A percentile compares a stretch with the other conserved stretches of the same genome.
Conservation (phyloP, 2,797 vertebrate genomes). For the Pogoniulus pusillus region DNA sequence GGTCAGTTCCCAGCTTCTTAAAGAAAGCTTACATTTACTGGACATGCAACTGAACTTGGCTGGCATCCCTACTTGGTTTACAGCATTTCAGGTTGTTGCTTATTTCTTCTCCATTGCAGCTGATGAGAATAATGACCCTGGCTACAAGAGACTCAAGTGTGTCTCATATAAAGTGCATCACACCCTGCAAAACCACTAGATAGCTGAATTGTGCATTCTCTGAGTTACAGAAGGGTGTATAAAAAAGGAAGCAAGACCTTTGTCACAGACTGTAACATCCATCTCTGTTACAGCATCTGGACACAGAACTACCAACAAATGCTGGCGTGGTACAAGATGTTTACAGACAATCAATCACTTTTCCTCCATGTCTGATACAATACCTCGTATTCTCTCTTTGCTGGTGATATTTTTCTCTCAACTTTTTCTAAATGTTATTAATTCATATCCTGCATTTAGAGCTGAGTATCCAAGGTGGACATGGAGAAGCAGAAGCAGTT, state of each 20-base stretch:
- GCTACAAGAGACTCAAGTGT: not conserved
- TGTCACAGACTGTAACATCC: rapidly evolving
- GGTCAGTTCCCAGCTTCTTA: not conserved
- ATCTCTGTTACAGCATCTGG: not conserved
- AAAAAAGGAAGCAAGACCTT: not conserved
- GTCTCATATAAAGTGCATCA: not conserved
- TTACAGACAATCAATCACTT: not conserved
- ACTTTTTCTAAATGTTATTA: not conserved
- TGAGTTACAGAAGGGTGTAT: not conserved
- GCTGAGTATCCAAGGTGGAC: not conserved
- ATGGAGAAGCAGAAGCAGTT: not conserved
- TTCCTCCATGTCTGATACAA: not conserved
- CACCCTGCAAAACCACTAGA: not conserved
- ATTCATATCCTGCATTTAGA: not conserved
- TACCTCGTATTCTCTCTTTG: not conserved
- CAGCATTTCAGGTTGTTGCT: not conserved
- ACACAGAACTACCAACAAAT: not conserved
- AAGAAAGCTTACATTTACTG: not conserved
- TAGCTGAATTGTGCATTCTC: not conserved
- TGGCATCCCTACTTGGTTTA: not conserved
- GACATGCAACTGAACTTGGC: not conserved
- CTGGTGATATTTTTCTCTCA: not conserved
- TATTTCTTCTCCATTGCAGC: not conserved
- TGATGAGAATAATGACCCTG: not conserved
- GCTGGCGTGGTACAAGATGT: not conserved